Evolutionary conservation across 2,113 vertebrate genomes (phyloP).

Genomic region (Mustela lutreola): DNA sequence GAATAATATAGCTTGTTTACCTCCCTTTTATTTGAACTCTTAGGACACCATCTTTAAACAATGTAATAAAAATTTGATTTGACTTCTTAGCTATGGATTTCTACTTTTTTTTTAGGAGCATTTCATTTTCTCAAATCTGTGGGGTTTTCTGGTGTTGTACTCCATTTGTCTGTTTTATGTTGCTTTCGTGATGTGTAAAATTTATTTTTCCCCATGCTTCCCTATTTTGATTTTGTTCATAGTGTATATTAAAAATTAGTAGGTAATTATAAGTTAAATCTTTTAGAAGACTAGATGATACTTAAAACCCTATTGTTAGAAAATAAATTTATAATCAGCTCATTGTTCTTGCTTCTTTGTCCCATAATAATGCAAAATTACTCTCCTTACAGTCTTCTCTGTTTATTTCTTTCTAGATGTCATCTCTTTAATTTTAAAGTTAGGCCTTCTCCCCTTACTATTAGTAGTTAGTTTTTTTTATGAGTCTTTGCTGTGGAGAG

Average conservation of each 20-base stretch:
- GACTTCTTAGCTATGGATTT: constrained; percentile 41
- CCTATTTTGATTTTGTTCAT: constrained; percentile 32
- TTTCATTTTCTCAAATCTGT: constrained; percentile 52
- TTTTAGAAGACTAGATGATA: constrained; percentile 37
- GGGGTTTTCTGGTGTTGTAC: constrained; percentile 4
- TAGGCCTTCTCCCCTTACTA: not conserved
- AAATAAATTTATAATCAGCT: constrained; percentile 58
- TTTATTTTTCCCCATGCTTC: not conserved
- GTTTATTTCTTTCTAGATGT: constrained; percentile 53
- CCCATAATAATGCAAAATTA: constrained; percentile 1
- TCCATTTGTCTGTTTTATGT: constrained; percentile 61
- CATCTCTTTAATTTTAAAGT: constrained; percentile 53
- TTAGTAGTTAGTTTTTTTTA: constrained; percentile 51
- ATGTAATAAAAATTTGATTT: constrained; percentile 17
- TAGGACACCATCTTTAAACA: not conserved
- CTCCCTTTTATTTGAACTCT: constrained; percentile 34
- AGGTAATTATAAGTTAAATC: not conserved
- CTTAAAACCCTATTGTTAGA: constrained; percentile 43
- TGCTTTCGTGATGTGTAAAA: not conserved
- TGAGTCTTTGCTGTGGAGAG: constrained; percentile 69
- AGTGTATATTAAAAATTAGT: constrained; percentile 60
- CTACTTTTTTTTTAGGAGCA: not conserved
- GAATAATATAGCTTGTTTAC: not conserved
- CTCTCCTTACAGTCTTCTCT: constrained; percentile 12
- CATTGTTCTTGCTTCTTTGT: constrained; percentile 59